Evolutionary conservation across 2,797 vertebrate genomes (phyloP).

Genomic region (Mionectes olivaceus): DNA sequence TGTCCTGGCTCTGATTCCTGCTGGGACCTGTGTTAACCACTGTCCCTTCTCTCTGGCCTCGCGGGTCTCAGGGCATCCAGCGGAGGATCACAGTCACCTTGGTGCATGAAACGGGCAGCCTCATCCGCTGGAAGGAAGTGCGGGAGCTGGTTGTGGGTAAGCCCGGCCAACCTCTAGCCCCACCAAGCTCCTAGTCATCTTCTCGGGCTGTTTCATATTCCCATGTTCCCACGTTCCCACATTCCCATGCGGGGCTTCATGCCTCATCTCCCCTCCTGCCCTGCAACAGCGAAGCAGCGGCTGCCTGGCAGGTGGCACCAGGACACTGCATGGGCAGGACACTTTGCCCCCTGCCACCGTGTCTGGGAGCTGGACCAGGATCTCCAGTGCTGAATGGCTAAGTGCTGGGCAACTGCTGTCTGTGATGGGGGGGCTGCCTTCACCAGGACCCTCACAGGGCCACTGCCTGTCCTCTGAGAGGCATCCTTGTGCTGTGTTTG

Average conservation of each 20-base stretch:
- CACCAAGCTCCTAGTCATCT: not conserved
- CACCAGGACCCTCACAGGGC: fast-evolving
- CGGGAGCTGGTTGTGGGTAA: conserved; percentile 96
- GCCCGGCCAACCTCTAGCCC: conserved; percentile 32
- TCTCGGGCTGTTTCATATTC: not conserved
- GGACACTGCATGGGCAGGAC: fast-evolving
- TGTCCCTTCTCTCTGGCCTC: not conserved
- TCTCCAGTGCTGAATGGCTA: not conserved
- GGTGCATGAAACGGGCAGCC: conserved; percentile 92
- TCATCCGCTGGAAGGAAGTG: conserved; percentile 94
- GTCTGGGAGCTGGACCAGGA: not conserved
- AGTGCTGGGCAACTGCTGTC: not conserved
- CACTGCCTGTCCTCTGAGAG: not conserved
- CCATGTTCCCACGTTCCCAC: not conserved
- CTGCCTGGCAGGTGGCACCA: not conserved
- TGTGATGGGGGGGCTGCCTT: not conserved
- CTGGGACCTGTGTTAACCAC: not conserved
- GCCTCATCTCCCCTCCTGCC: not conserved
- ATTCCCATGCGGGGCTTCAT: not conserved
- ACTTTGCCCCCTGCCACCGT: fast-evolving
- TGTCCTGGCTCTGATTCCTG: not conserved
- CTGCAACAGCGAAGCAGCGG: not conserved
- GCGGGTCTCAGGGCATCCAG: conserved; percentile 89
- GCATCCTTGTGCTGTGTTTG: not conserved
- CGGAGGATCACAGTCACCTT: conserved; percentile 93